Conservation (phyloP, 2,113 vertebrate genomes). For the Thalassoma bifasciatum region DNA sequence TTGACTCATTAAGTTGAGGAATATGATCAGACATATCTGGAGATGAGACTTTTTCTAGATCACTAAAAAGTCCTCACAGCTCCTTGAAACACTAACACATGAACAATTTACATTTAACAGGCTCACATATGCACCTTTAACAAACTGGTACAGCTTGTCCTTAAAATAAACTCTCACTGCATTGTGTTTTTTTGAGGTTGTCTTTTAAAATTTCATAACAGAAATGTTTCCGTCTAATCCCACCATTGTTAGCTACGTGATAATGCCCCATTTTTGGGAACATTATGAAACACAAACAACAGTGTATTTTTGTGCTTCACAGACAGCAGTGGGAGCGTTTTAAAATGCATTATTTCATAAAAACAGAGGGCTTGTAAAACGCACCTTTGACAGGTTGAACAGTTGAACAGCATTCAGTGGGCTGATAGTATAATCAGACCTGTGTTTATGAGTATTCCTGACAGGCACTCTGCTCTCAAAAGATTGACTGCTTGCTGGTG, state of each 20-base stretch:
- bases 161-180: not conserved
- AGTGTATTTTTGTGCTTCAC: constrained; percentile 58
- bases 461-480: not conserved
- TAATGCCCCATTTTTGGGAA: constrained; percentile 52
- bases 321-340: constrained; percentile 46
- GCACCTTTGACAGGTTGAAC: constrained; percentile 40
- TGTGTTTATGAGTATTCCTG: not conserved
- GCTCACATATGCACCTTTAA: not conserved
- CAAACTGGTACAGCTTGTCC: not conserved
- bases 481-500: not conserved
- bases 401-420: constrained; percentile 36
- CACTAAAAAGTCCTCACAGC: no score
- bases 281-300: constrained; percentile 54
- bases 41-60: no score
- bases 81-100: not conserved
- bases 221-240: constrained; percentile 51
- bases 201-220: constrained; percentile 50
- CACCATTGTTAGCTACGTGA: constrained; percentile 41
- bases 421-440: constrained; percentile 14
- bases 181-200: constrained; percentile 9
- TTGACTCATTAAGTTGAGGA: no score
- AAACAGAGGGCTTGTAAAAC: constrained; percentile 23
- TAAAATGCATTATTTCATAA: constrained; percentile 38
- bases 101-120: not conserved
- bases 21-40: no score